phyloP scores from a whole-genome alignment of 2,113 vertebrate genomes.

The Felis chaus region DNA sequence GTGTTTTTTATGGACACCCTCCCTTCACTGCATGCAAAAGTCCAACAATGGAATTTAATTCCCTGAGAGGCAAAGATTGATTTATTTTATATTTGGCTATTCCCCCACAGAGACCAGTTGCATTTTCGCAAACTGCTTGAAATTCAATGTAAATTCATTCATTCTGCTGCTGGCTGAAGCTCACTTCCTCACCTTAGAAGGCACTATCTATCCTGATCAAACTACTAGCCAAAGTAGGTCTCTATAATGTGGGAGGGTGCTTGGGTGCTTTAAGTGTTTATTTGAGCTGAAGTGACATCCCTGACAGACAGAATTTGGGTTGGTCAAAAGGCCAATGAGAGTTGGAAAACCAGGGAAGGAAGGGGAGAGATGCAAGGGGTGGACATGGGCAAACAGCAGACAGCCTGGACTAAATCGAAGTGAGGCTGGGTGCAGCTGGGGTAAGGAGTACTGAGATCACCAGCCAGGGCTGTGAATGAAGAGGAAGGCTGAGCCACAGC shows the following conservation, averaged over 20 bases:
- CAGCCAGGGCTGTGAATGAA: not conserved
- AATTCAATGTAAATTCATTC: not conserved
- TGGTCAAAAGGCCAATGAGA: not conserved
- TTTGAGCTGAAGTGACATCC: not conserved
- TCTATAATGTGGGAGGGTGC: not conserved
- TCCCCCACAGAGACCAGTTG: not conserved
- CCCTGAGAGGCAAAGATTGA: not conserved
- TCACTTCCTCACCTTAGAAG: not conserved
- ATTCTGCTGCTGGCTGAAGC: not conserved
- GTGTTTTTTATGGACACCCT: not conserved
- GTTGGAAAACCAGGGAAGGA: not conserved
- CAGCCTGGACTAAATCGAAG: not conserved
- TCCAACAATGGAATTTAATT: not conserved
- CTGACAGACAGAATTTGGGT: not conserved
- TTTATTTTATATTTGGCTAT: not conserved
- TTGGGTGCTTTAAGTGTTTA: not conserved
- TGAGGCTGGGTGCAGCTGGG: not conserved
- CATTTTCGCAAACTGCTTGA: not conserved
- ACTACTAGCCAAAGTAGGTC: not conserved
- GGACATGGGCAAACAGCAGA: not conserved
- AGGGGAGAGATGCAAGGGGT: not conserved
- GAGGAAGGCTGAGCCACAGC: not conserved
- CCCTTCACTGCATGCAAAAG: not conserved
- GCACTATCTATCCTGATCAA: not conserved
- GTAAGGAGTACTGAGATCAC: not conserved